Evolutionary conservation across 2,888 invertebrate species (phyloP), one percentile per base, ranked within the genome.

Genomic region (Tetragonisca angustula): DNA sequence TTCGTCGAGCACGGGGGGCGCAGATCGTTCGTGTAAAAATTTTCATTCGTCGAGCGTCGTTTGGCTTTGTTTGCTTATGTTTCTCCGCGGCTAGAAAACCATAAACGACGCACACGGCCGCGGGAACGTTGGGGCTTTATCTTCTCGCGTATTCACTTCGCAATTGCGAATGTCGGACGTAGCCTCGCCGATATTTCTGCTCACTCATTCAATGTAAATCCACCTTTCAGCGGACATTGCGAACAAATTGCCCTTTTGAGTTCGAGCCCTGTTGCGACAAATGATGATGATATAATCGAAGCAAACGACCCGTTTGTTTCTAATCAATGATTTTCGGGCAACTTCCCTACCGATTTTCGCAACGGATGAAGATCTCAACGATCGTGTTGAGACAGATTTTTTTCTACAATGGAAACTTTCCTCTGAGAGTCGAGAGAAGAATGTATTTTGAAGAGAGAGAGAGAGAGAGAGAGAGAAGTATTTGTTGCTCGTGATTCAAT

Each of bases 191-290:
- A 76, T 79, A 83, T 71, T 71, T 76, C 24, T 59, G 21, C 27
- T 21, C 36, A 43, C 64, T 27, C 32, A 73, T 83, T 84, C 76
- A 79, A 84, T 76, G 79, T 69, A 70, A 79, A 76, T 83, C 65
- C 67, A 27, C 65, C 64, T 62, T 83, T 50, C 62, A 74, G 27
- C 21, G 24, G n/a, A 50, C 50, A 71, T 11, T 59, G 11, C 17
- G 56, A 19, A 2, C 59, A 74, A 71, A 56, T 82, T 77, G 70
- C 54, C 43, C 36, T n/a, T 56, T 56, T 32, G 9, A 36, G n/a
- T 50, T 62, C 50, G 6, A 21, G 27, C n/a, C 27, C 21, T 56
- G 61, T 79, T 56, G 56, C 69, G 83, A 76, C 83, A 84, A 84
- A 84, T 52, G 70, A 15, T n/a, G 32, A 32, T 19, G 68, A 76